Percentiles rank a stretch among this genome's conserved stretches.
phyloP scores from a whole-genome alignment of 1,140 invertebrate species.

The Thaumatotibia leucotreta region DNA sequence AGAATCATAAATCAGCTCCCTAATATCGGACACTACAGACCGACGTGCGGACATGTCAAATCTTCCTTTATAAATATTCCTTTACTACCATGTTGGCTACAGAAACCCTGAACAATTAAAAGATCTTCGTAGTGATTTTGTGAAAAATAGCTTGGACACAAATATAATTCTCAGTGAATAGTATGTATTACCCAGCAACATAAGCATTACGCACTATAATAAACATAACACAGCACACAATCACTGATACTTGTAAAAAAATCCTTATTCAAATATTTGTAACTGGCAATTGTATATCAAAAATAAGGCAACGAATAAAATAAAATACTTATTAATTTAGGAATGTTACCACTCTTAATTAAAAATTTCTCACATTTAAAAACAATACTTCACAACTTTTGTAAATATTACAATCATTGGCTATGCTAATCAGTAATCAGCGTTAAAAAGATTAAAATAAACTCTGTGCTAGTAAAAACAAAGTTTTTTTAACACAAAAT shows the following conservation, averaged over 20 bases:
- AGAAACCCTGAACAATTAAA: too few species aligned
- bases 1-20: too few species aligned
- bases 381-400: slow-evolving; percentile 10
- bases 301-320: slow-evolving; percentile 18
- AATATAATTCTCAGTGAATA: not conserved
- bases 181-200: slow-evolving; percentile 7
- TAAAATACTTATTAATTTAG: slow-evolving; percentile 8
- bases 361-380: not conserved
- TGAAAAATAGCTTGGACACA: not conserved
- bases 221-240: slow-evolving; percentile 40
- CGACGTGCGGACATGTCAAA: too few species aligned
- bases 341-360: slow-evolving; percentile 6
- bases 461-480: slow-evolving; percentile 6
- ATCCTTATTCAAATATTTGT: slow-evolving; percentile 21
- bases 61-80: too few species aligned
- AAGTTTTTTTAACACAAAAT: not conserved
- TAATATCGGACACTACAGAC: too few species aligned
- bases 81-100: too few species aligned
- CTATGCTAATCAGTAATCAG: slow-evolving; percentile 2
- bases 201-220: slow-evolving; percentile 22
- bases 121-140: not conserved
- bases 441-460: not conserved
- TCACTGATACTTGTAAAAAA: slow-evolving; percentile 31
- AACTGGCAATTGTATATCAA: slow-evolving; percentile 17
- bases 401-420: slow-evolving; percentile 14